These are phyloP conservation scores for Malacosoma neustria DNA, from an alignment of 2,888 invertebrate species.

Conservation along the genomic window DNA sequence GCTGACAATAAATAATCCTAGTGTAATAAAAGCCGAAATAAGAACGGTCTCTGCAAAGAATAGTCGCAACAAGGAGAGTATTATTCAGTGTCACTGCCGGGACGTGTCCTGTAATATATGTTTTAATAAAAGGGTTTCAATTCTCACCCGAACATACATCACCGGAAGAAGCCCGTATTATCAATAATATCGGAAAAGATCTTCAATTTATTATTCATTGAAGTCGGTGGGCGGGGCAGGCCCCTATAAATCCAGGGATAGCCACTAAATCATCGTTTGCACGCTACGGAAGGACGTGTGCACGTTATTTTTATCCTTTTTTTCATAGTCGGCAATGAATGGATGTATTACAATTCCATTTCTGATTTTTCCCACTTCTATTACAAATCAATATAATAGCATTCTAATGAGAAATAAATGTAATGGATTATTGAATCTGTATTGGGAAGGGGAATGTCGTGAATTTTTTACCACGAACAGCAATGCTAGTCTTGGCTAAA, in stretches of 20 bases:
- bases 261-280: slow-evolving; percentile 65
- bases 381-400: background rate
- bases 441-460: too few relatives aligned
- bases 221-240: slow-evolving; percentile 51
- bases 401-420: too few relatives aligned
- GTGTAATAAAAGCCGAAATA: slow-evolving; percentile 63
- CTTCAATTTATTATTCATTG: slow-evolving; percentile 70
- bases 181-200: slow-evolving; percentile 67
- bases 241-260: slow-evolving; percentile 59
- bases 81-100: slow-evolving; percentile 68
- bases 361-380: slow-evolving; percentile 10
- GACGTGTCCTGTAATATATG: slow-evolving; percentile 70
- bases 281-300: slow-evolving; percentile 38
- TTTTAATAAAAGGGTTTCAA: slow-evolving; percentile 74
- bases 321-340: slow-evolving; percentile 40
- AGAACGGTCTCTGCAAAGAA: slow-evolving; percentile 47
- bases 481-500: too few relatives aligned
- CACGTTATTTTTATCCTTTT: slow-evolving; percentile 46
- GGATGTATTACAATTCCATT: slow-evolving; percentile 28
- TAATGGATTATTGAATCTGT: too few relatives aligned
- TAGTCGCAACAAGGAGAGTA: slow-evolving; percentile 64
- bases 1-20: slow-evolving; percentile 52
- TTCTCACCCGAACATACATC: slow-evolving; percentile 64
- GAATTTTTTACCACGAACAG: too few relatives aligned
- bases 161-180: slow-evolving; percentile 56